phyloP scores from a whole-genome alignment of 2,113 vertebrate genomes.

The Ancistrus triradiatus region DNA sequence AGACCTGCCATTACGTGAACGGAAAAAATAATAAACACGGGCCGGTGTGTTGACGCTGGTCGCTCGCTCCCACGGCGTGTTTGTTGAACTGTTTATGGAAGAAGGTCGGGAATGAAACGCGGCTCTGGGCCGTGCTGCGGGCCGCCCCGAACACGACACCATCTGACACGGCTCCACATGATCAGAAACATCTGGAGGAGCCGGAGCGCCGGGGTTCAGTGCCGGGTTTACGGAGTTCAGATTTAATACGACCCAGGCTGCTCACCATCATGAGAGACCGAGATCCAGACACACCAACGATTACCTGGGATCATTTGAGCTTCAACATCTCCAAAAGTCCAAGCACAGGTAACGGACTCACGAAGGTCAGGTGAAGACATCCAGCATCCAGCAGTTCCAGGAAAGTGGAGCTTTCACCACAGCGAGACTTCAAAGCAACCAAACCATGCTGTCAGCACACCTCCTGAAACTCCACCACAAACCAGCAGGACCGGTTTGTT shows the following conservation, averaged over 20 bases:
- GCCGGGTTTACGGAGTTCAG: constrained; percentile 39
- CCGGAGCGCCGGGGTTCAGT: constrained; percentile 43
- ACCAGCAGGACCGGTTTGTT: too few relatives aligned
- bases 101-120: constrained; percentile 51
- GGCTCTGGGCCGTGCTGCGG: constrained; percentile 49
- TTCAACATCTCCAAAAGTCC: too few relatives aligned
- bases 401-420: too few relatives aligned
- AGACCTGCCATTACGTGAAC: background rate
- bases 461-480: too few relatives aligned
- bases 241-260: background rate
- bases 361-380: too few relatives aligned
- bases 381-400: too few relatives aligned
- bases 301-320: too few relatives aligned
- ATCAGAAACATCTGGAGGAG: constrained; percentile 60
- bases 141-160: constrained; percentile 64
- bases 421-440: too few relatives aligned
- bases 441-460: too few relatives aligned
- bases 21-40: constrained; percentile 27
- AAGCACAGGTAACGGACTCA: too few relatives aligned
- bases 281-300: too few relatives aligned
- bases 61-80: constrained; percentile 53
- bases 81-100: constrained; percentile 61
- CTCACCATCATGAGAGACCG: too few relatives aligned
- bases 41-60: constrained; percentile 39
- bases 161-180: constrained; percentile 50